Evolutionary conservation across 2,113 vertebrate genomes (phyloP).

Genomic region (Silurus asotus): DNA sequence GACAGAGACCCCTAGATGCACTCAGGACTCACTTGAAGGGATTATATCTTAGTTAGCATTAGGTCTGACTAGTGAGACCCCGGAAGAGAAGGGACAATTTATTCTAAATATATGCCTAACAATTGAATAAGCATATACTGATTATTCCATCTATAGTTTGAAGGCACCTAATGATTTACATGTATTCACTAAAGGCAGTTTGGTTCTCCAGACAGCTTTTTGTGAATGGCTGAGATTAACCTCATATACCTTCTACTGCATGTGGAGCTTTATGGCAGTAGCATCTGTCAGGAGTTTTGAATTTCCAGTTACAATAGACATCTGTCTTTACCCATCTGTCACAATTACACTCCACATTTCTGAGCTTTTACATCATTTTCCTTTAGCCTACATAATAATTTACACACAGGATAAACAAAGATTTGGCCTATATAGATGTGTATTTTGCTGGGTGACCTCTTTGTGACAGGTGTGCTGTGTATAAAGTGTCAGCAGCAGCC

Average conservation of each 20-base stretch:
- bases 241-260: background rate
- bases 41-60: background rate
- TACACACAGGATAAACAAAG: background rate
- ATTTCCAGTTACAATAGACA: slow-evolving; percentile 24
- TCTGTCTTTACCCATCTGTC: slow-evolving; percentile 46
- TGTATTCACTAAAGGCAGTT: background rate
- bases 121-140: background rate
- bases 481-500: background rate
- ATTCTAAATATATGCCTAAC: background rate
- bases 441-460: slow-evolving; percentile 11
- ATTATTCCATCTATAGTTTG: background rate
- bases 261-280: background rate
- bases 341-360: slow-evolving; percentile 17
- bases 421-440: slow-evolving; percentile 5
- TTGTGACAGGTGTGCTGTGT: background rate
- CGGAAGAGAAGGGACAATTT: background rate
- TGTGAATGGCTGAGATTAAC: background rate
- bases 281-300: slow-evolving; percentile 35
- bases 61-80: background rate
- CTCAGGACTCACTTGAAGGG: background rate
- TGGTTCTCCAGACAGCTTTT: background rate
- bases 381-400: slow-evolving; percentile 25
- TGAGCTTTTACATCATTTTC: slow-evolving; percentile 19
- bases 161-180: background rate
- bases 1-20: background rate